Conservation (phyloP, 2,888 invertebrate species). For the Elmis aenea region DNA sequence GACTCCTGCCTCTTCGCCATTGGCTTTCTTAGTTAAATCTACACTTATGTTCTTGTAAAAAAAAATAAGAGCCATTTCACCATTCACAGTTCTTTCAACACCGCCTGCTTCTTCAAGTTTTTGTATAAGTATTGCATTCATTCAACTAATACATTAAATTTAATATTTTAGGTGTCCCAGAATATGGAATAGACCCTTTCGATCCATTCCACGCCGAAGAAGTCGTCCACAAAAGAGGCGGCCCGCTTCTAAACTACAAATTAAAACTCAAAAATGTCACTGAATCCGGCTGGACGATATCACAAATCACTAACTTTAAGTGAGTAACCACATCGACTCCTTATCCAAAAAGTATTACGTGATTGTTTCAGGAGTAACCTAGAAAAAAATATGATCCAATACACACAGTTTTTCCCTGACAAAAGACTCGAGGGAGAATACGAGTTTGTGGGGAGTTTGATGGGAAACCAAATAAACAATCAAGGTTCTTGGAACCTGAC, state of each 20-base stretch:
- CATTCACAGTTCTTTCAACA: too few species aligned
- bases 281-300: conserved; percentile 71
- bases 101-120: too few species aligned
- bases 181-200: conserved; percentile 67
- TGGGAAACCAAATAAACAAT: conserved; percentile 59
- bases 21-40: background rate
- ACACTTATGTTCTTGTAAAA: too few species aligned
- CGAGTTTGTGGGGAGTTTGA: conserved; percentile 57
- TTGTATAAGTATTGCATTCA: too few species aligned
- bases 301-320: conserved; percentile 72
- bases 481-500: conserved; percentile 72
- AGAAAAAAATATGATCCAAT: conserved; percentile 60
- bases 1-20: background rate
- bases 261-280: conserved; percentile 67
- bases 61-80: too few species aligned
- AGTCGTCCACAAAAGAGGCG: conserved; percentile 59
- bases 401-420: conserved; percentile 79
- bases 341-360: background rate
- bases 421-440: conserved; percentile 68
- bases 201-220: conserved; percentile 72
- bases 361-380: conserved; percentile 57
- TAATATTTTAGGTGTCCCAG: conserved; percentile 58
- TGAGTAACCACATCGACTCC: conserved; percentile 31
- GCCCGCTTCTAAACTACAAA: conserved; percentile 62
- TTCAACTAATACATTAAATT: too few species aligned